Conservation (phyloP, 2,888 invertebrate genomes). For the Mythimna albipuncta region DNA sequence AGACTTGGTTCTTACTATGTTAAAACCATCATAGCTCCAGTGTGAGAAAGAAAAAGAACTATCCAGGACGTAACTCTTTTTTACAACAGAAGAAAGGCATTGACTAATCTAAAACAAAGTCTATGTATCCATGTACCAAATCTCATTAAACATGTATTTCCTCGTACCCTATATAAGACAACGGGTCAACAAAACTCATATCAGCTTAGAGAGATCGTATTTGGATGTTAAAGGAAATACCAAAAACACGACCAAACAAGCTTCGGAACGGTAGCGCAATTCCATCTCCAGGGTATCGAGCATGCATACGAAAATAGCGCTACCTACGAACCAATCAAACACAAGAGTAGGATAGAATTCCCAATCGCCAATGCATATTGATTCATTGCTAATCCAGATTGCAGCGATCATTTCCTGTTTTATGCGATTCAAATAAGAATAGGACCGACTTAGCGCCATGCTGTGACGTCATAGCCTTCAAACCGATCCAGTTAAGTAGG, state of each 20-base stretch:
- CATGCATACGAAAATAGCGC: conserved; percentile 9
- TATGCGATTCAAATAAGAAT: no score
- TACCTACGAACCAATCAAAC: background rate
- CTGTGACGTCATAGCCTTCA: no score
- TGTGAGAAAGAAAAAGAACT: no score
- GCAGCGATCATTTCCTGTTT: background rate
- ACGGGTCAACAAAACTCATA: conserved; percentile 1
- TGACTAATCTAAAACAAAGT: no score
- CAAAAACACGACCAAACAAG: conserved; percentile 3
- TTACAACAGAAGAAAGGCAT: no score
- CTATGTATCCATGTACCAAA: no score
- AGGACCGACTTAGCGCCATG: no score
- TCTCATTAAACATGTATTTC: background rate
- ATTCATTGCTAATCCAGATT: background rate
- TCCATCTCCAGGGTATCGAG: background rate
- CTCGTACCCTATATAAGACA: background rate
- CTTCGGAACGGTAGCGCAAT: conserved; percentile 11
- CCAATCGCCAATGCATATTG: background rate
- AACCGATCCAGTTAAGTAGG: no score
- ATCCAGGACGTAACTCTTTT: no score
- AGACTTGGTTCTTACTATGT: no score
- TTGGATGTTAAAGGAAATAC: conserved; percentile 8
- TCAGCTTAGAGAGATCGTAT: background rate
- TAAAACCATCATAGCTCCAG: no score
- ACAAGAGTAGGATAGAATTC: background rate